A percentile compares a stretch with the other conserved stretches of the same genome.
Evolutionary conservation across 2,888 invertebrate species (phyloP).

Genomic region (Dromius quadrimaculatus): DNA sequence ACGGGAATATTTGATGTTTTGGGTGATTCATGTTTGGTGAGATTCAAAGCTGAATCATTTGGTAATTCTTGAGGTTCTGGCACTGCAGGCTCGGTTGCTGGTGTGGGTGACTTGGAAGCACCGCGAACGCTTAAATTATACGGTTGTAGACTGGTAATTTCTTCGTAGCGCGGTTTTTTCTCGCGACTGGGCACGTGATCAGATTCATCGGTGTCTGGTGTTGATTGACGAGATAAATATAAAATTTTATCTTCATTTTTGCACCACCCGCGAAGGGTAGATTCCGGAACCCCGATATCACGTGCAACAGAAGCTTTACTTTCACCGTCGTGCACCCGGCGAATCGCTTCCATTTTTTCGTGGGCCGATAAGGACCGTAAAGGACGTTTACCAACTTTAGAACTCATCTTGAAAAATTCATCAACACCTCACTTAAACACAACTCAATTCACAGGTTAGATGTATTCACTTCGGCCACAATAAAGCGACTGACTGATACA

Average conservation of each 20-base stretch:
- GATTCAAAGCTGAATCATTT: conserved; percentile 52
- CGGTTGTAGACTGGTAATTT: conserved; percentile 61
- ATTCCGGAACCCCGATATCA: conserved; percentile 88
- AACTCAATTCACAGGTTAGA: not conserved
- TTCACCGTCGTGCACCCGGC: conserved; percentile 86
- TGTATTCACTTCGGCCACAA: conserved; percentile 5
- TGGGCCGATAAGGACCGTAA: conserved; percentile 80
- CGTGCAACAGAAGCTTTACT: conserved; percentile 88
- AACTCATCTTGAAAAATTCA: conserved; percentile 68
- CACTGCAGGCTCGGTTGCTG: not conserved
- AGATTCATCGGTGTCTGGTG: conserved; percentile 77
- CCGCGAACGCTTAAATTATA: conserved; percentile 54
- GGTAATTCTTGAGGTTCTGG: no score
- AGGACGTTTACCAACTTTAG: conserved; percentile 82
- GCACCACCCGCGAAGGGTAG: conserved; percentile 89
- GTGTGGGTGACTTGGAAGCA: conserved; percentile 14
- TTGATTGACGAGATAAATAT: conserved; percentile 78
- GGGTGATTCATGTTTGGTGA: conserved; percentile 56
- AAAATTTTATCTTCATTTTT: conserved; percentile 85
- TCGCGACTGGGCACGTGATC: conserved; percentile 58
- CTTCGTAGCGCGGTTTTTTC: conserved; percentile 54
- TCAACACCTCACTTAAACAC: conserved; percentile 13
- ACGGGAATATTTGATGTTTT: conserved; percentile 53
- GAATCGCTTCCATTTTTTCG: conserved; percentile 85
- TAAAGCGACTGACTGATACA: not conserved